These are phyloP conservation scores for Sapajus apella DNA, from an alignment of 2,113 vertebrate genomes.

Conservation along the genomic window DNA sequence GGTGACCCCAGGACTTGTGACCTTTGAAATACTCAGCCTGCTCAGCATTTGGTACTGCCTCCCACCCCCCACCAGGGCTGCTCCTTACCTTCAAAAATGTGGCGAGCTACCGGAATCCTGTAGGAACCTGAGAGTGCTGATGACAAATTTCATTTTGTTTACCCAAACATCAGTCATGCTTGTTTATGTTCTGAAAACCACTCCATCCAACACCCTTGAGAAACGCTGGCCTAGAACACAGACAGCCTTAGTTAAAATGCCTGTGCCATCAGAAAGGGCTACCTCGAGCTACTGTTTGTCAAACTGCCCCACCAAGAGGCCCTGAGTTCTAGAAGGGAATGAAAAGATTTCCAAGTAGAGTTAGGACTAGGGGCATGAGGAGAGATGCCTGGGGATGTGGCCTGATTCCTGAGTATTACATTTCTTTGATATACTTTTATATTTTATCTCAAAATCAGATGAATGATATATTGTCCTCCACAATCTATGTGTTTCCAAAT, in stretches of 20 bases:
- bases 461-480: conserved; percentile 16
- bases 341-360: neutral
- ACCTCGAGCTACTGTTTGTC: neutral
- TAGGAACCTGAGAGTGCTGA: neutral
- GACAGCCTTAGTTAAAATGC: neutral
- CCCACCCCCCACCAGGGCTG: fast-evolving
- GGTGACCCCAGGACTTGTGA: neutral
- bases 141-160: neutral
- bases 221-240: neutral
- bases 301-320: neutral
- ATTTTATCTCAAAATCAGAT: conserved; percentile 28
- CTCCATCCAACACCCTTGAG: neutral
- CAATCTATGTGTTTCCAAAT: neutral
- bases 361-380: neutral
- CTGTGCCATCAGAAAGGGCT: neutral
- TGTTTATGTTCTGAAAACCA: neutral
- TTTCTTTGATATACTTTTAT: neutral
- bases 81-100: neutral
- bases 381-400: neutral
- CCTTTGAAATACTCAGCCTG: neutral
- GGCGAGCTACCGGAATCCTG: neutral
- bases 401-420: neutral
- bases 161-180: neutral
- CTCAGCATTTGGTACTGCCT: neutral
- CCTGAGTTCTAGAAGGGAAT: neutral